Conservation (phyloP, 2,797 vertebrate species). For the Siniperca undulata region DNA sequence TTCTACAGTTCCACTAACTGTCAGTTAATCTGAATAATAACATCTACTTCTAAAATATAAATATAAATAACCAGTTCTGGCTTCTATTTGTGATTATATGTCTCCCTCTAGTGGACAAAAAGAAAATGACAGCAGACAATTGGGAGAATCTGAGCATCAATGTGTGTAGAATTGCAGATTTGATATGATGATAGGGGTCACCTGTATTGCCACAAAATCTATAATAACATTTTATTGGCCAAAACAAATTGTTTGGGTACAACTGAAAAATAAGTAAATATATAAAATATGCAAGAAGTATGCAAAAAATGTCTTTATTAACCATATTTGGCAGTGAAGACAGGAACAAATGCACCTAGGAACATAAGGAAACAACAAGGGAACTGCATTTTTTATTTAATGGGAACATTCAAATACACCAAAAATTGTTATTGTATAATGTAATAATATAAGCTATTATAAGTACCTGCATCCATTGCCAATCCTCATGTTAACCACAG, state of each 20-base stretch:
- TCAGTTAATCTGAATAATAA: neutral
- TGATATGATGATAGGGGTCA: neutral
- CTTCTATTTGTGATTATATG: slow-evolving; percentile 22
- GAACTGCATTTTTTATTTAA: neutral
- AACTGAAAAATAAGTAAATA: neutral
- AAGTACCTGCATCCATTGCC: neutral
- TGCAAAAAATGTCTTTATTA: neutral
- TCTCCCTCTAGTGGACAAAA: slow-evolving; percentile 54
- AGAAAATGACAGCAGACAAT: neutral
- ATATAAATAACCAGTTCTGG: neutral
- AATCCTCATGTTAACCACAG: neutral
- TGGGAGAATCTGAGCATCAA: accelerated
- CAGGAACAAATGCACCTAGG: too few species aligned
- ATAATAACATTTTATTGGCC: too few species aligned
- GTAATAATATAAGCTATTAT: neutral
- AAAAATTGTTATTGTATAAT: too few species aligned
- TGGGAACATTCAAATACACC: neutral
- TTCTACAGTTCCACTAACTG: neutral
- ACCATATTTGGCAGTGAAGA: neutral
- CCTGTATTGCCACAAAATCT: neutral
- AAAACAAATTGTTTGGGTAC: neutral
- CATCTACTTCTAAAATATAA: neutral
- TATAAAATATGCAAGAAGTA: neutral
- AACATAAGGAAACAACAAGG: neutral
- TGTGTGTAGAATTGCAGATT: neutral